Evolutionary conservation across 1,140 invertebrate genomes (phyloP).

Genomic region (Protaetia brevitarsis): DNA sequence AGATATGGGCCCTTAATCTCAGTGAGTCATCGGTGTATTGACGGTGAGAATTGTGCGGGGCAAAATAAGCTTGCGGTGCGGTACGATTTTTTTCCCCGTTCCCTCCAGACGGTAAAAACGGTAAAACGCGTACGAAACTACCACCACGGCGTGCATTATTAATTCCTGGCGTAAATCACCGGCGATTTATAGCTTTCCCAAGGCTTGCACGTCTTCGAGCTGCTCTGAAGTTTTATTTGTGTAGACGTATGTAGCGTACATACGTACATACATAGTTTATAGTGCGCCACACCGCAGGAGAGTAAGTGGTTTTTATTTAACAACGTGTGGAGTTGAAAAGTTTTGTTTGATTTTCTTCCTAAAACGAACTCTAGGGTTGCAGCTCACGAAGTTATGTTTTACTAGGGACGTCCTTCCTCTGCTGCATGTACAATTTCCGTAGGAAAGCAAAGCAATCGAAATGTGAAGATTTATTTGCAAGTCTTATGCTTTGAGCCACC

Average conservation of each 20-base stretch:
- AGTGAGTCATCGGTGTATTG: not conserved
- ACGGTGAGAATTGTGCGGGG: not conserved
- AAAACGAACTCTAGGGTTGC: too few relatives aligned
- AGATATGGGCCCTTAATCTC: not conserved
- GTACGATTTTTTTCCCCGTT: not conserved
- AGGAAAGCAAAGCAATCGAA: too few relatives aligned
- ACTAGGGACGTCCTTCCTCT: too few relatives aligned
- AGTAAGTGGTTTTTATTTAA: too few relatives aligned
- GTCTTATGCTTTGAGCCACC: too few relatives aligned
- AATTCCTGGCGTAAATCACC: not conserved
- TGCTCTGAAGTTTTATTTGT: not conserved
- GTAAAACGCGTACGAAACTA: not conserved
- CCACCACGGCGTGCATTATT: not conserved
- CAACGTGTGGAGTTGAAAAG: too few relatives aligned
- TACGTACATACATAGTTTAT: too few relatives aligned
- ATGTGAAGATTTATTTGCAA: too few relatives aligned
- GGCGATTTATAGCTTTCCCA: conserved; percentile 10
- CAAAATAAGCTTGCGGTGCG: too few relatives aligned
- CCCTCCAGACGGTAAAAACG: not conserved
- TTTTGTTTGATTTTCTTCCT: too few relatives aligned
- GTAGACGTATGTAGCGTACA: not conserved
- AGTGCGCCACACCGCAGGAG: not conserved
- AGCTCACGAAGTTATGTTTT: too few relatives aligned
- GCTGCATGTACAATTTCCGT: too few relatives aligned
- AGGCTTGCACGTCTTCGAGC: not conserved